Evolutionary conservation across 2,113 vertebrate genomes (phyloP).

Genomic region (Diadophis punctatus): DNA sequence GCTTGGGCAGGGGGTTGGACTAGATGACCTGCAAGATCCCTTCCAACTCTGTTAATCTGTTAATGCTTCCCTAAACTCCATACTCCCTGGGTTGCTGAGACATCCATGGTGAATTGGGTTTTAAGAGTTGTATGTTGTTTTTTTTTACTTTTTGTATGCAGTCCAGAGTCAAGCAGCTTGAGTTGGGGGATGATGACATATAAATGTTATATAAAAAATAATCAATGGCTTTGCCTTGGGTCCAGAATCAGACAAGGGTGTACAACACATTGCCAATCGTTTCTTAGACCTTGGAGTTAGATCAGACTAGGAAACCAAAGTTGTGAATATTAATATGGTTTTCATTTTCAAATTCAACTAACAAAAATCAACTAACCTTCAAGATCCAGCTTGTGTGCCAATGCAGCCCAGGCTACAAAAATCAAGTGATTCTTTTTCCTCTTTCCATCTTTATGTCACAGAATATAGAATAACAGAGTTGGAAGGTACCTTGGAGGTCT

Average conservation of each 20-base stretch:
- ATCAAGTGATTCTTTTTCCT: not conserved
- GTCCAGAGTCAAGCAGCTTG: not conserved
- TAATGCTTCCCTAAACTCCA: not conserved
- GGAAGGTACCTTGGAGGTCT: no score
- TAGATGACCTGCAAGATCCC: no score
- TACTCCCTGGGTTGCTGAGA: not conserved
- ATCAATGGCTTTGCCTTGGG: not conserved
- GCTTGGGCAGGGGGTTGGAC: no score
- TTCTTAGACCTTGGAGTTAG: not conserved
- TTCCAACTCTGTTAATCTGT: no score
- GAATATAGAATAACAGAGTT: no score
- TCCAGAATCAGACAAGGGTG: not conserved
- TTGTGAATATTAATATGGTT: not conserved
- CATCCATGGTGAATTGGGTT: not conserved
- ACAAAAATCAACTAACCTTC: not conserved
- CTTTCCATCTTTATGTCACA: not conserved
- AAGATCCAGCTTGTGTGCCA: not conserved
- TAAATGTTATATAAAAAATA: no score
- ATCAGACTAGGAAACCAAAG: not conserved
- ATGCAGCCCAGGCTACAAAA: not conserved
- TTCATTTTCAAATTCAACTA: not conserved
- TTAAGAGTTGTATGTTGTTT: not conserved
- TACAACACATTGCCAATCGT: not conserved
- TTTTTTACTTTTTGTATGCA: not conserved
- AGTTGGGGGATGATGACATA: no score